phyloP scores from a whole-genome alignment of 2,888 invertebrate genomes.

The Epiblema foenella region DNA sequence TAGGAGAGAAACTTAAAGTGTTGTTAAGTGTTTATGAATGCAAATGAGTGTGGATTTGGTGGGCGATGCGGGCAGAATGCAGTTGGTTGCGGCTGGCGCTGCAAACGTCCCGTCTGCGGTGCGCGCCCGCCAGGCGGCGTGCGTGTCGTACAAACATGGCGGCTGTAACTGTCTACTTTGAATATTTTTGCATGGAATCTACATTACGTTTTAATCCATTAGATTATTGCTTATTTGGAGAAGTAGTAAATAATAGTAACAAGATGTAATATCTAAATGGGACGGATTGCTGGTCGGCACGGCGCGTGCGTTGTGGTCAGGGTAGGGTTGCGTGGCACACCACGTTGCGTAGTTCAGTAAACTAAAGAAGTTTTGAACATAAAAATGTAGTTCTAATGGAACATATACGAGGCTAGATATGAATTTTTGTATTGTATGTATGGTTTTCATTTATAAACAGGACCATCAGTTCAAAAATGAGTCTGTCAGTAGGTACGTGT shows the following conservation, averaged over 20 bases:
- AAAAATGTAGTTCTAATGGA: neutral
- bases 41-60: slow-evolving; percentile 60
- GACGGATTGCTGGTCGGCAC: neutral
- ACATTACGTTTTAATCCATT: slow-evolving; percentile 48
- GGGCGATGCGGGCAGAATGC: slow-evolving; percentile 59
- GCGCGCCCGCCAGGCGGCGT: slow-evolving; percentile 75
- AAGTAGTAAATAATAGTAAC: slow-evolving; percentile 29
- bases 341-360: neutral
- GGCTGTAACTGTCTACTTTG: slow-evolving; percentile 66
- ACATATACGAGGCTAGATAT: neutral
- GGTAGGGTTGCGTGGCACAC: neutral
- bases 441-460: too few relatives aligned
- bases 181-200: slow-evolving; percentile 78
- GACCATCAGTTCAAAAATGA: too few relatives aligned
- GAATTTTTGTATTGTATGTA: too few relatives aligned
- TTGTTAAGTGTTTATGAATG: slow-evolving; percentile 59
- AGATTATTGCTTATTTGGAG: slow-evolving; percentile 42
- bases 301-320: slow-evolving; percentile 1
- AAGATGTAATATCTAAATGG: slow-evolving; percentile 37
- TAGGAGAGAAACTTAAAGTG: slow-evolving; percentile 47
- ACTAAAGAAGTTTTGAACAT: neutral
- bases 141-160: slow-evolving; percentile 76
- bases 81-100: slow-evolving; percentile 53
- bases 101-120: slow-evolving; percentile 71
- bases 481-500: too few relatives aligned